Percentiles rank a stretch among this genome's conserved stretches.
Conservation (phyloP, 2,113 vertebrate species). For the Pholis gunnellus region DNA sequence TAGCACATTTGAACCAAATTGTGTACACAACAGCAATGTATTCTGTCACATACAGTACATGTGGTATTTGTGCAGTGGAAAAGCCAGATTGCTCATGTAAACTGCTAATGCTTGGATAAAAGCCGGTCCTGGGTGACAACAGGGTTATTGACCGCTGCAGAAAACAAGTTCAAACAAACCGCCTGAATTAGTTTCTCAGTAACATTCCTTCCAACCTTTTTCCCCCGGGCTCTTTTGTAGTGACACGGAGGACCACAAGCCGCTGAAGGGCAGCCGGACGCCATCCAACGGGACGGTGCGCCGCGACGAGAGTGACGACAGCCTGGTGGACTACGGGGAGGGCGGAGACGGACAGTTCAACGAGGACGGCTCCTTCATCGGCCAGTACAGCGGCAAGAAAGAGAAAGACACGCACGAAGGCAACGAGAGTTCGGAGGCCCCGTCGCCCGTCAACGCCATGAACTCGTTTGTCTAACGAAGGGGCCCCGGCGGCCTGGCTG, state of each 20-base stretch:
- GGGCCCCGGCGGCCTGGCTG: not conserved
- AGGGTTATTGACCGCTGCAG: slow-evolving; percentile 57
- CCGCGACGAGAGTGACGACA: slow-evolving; percentile 96
- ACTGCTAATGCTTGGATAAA: slow-evolving; percentile 18
- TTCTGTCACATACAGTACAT: not conserved
- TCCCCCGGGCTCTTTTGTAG: slow-evolving; percentile 76
- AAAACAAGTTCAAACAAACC: not conserved
- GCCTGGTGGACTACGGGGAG: slow-evolving; percentile 98
- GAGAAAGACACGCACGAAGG: slow-evolving; percentile 97
- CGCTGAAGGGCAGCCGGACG: slow-evolving; percentile 95
- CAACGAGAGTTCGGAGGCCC: slow-evolving; percentile 97
- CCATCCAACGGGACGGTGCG: slow-evolving; percentile 98
- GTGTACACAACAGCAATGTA: not conserved
- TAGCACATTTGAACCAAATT: not conserved
- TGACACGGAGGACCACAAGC: slow-evolving; percentile 97
- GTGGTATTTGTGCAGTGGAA: slow-evolving; percentile 65
- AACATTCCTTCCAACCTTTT: not conserved
- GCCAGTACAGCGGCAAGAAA: slow-evolving; percentile 98
- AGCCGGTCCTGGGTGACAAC: slow-evolving; percentile 18
- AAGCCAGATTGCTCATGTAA: slow-evolving; percentile 40
- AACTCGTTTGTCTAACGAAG: slow-evolving; percentile 93
- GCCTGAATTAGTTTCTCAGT: not conserved
- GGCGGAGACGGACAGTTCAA: slow-evolving; percentile 98
- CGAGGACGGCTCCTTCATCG: slow-evolving; percentile 97
- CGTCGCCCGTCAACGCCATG: slow-evolving; percentile 98